phyloP scores from a whole-genome alignment of 2,113 vertebrate genomes.

The Callopanchax toddi region DNA sequence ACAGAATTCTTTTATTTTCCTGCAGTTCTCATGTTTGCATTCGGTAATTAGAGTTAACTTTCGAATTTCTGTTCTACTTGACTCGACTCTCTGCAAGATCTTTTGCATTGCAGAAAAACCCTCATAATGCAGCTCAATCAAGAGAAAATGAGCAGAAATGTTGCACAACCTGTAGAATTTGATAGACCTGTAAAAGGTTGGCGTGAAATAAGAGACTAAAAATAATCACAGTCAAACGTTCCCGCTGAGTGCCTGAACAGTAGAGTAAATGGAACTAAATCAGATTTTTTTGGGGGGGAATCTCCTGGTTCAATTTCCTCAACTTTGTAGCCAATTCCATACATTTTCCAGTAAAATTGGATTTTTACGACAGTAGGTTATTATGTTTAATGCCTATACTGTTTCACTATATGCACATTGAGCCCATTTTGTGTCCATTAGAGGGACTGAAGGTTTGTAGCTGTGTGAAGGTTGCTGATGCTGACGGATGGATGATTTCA shows the following conservation, averaged over 20 bases:
- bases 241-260: background rate
- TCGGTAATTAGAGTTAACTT: background rate
- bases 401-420: background rate
- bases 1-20: background rate
- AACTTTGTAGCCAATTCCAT: background rate
- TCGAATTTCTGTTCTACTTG: background rate
- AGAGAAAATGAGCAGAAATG: background rate
- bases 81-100: background rate
- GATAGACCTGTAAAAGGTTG: background rate
- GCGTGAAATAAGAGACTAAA: conserved; percentile 7
- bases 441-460: background rate
- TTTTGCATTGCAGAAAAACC: background rate
- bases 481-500: conserved; percentile 35
- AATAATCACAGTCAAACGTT: background rate
- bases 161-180: conserved; percentile 2
- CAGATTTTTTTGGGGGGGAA: conserved; percentile 2
- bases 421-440: conserved; percentile 25
- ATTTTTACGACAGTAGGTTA: background rate
- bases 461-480: conserved; percentile 22
- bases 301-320: background rate
- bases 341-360: conserved; percentile 1
- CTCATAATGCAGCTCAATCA: background rate
- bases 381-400: conserved; percentile 12
- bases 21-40: too few relatives aligned
- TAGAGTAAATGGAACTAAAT: background rate